phyloP scores from a whole-genome alignment of 2,888 invertebrate genomes.

The Apomyelois bistriatella region DNA sequence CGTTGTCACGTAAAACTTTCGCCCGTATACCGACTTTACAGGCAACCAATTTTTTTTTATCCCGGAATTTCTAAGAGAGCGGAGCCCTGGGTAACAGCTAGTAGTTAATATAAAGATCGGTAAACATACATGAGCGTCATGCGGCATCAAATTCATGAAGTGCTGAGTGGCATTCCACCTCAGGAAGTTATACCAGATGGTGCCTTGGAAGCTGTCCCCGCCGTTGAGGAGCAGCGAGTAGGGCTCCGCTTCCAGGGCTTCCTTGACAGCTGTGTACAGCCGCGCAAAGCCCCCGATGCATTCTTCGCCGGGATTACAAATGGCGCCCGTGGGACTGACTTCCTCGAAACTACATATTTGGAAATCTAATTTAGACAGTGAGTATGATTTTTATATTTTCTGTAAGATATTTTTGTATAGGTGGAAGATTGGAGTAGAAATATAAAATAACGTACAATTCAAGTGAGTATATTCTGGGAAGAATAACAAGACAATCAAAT shows the following conservation, averaged over 20 bases:
- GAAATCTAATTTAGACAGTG: background rate
- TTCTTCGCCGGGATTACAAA: slow-evolving; percentile 67
- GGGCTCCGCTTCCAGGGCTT: slow-evolving; percentile 77
- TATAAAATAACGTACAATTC: too few relatives aligned
- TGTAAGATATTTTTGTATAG: too few relatives aligned
- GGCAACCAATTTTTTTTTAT: too few relatives aligned
- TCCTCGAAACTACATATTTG: slow-evolving; percentile 79
- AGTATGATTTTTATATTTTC: too few relatives aligned
- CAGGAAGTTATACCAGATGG: slow-evolving; percentile 88
- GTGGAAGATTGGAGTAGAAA: too few relatives aligned
- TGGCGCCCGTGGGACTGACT: slow-evolving; percentile 75
- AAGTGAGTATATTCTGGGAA: too few relatives aligned
- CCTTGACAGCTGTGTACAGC: slow-evolving; percentile 79
- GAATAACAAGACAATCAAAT: too few relatives aligned
- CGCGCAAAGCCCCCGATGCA: slow-evolving; percentile 87
- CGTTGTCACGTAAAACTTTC: too few relatives aligned
- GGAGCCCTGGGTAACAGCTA: too few relatives aligned
- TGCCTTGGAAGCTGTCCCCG: slow-evolving; percentile 84
- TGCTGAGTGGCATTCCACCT: slow-evolving; percentile 85
- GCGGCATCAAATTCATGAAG: slow-evolving; percentile 87
- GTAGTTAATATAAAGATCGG: too few relatives aligned
- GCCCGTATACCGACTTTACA: too few relatives aligned
- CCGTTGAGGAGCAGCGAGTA: slow-evolving; percentile 82
- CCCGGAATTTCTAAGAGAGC: too few relatives aligned
- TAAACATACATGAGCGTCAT: slow-evolving; percentile 86